These are phyloP conservation scores for Bimastos eiseni DNA, from an alignment of 2,888 invertebrate species.

Conservation along the genomic window DNA sequence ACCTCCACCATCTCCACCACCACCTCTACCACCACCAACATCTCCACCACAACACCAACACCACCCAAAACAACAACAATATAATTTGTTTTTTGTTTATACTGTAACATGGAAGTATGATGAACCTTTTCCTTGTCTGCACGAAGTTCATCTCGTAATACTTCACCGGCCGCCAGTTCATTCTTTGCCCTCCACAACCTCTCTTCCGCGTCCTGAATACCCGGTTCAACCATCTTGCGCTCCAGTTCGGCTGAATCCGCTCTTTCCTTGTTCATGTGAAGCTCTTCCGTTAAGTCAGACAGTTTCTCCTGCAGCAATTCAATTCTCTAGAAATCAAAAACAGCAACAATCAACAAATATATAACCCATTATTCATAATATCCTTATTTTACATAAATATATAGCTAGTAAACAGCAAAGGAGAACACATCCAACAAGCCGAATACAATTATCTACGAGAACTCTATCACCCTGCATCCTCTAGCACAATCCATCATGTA, in stretches of 20 bases:
- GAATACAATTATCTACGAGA: neutral
- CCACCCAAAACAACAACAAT: neutral
- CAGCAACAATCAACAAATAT: neutral
- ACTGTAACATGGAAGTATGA: neutral
- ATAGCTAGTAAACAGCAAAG: neutral
- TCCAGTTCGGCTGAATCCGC: slow-evolving; percentile 71
- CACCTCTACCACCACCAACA: too few species aligned
- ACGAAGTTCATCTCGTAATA: slow-evolving; percentile 74
- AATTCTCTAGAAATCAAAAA: slow-evolving; percentile 47
- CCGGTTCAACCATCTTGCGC: slow-evolving; percentile 74
- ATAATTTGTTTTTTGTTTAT: neutral
- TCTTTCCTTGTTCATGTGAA: slow-evolving; percentile 71
- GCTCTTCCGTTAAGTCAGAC: slow-evolving; percentile 70
- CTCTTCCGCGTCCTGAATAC: slow-evolving; percentile 74
- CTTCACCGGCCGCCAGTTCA: slow-evolving; percentile 75
- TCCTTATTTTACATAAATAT: neutral
- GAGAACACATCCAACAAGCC: neutral
- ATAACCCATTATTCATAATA: neutral
- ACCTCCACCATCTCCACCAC: too few species aligned
- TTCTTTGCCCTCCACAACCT: slow-evolving; percentile 79
- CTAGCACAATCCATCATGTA: too few species aligned
- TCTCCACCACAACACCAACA: too few species aligned
- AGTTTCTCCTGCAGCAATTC: slow-evolving; percentile 74
- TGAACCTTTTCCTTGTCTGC: slow-evolving; percentile 77
- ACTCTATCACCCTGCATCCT: too few species aligned